These are phyloP conservation scores for Tragelaphus strepsiceros DNA, from an alignment of 2,113 vertebrate species.

Conservation along the genomic window DNA sequence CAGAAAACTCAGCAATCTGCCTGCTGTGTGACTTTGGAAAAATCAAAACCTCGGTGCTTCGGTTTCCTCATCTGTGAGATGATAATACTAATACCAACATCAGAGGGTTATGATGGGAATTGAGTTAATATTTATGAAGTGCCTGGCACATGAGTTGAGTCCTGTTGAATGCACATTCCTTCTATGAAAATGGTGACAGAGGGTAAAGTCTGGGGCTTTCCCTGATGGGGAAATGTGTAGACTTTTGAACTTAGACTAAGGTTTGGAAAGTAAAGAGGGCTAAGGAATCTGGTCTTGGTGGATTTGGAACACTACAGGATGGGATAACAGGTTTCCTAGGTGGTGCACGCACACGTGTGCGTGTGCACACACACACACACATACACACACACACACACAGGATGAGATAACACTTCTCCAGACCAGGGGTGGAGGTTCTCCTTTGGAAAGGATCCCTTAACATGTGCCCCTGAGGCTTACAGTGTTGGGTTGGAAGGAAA, in stretches of 20 bases:
- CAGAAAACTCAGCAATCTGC: neutral
- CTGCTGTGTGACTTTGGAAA: neutral
- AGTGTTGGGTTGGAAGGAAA: neutral
- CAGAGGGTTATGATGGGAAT: neutral
- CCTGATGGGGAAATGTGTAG: neutral
- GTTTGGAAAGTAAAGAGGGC: neutral
- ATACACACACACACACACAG: neutral
- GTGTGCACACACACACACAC: accelerated
- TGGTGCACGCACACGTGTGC: neutral
- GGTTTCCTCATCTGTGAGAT: conserved; percentile 8
- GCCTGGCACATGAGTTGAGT: neutral
- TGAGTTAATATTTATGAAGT: neutral
- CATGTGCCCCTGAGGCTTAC: neutral
- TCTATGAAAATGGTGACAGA: neutral
- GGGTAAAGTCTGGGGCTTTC: neutral
- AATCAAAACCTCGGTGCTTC: neutral
- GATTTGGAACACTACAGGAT: neutral
- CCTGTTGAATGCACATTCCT: neutral
- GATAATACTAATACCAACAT: neutral
- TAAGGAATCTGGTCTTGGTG: neutral
- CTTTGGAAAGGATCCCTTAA: neutral
- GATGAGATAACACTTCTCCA: neutral
- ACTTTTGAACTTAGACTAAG: neutral
- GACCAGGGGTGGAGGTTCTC: neutral
- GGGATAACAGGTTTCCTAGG: neutral